These are phyloP conservation scores for Menidia beryllina DNA, from an alignment of 2,113 vertebrate species.

Conservation along the genomic window DNA sequence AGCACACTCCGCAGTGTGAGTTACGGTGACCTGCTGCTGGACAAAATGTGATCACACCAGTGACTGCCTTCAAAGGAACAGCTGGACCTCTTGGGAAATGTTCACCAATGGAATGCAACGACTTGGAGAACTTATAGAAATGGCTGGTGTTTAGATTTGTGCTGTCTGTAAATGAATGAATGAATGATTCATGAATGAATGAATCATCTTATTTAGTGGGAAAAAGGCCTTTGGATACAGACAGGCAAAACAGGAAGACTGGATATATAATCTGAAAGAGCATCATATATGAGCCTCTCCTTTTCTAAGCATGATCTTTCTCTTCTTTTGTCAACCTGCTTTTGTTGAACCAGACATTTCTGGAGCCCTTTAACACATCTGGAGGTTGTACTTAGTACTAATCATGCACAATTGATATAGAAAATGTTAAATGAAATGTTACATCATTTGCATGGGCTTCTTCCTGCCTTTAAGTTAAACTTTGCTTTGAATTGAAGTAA, in stretches of 20 bases:
- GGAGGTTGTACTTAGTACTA: background rate
- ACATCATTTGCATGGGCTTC: no score
- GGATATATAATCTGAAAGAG: background rate
- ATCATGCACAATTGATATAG: background rate
- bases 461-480: background rate
- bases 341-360: no score
- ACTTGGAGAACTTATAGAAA: background rate
- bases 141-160: background rate
- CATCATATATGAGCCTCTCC: background rate
- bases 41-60: conserved; percentile 20
- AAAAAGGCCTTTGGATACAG: background rate
- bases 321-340: background rate
- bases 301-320: background rate
- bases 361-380: background rate
- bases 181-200: no score
- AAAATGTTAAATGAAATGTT: background rate
- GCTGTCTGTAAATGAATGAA: background rate
- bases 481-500: background rate
- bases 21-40: conserved; percentile 1
- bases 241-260: no score
- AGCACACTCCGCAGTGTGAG: background rate
- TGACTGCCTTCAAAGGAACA: conserved; percentile 4
- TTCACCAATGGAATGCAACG: background rate
- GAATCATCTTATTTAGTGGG: no score
- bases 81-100: conserved; percentile 11